Conservation (phyloP, 2,113 vertebrate species). For the Microcebus ravelobensis region DNA sequence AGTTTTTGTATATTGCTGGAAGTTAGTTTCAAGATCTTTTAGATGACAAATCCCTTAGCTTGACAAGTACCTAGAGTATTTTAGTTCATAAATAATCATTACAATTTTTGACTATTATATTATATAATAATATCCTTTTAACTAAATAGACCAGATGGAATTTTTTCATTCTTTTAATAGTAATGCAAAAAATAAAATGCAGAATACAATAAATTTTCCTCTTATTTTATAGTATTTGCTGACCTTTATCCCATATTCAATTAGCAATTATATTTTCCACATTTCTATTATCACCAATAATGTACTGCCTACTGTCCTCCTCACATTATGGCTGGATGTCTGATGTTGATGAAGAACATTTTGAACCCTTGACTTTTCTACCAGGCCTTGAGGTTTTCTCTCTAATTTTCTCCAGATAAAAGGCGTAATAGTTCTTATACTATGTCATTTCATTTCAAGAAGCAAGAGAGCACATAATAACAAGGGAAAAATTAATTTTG, state of each 20-base stretch:
- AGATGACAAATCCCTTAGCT: not conserved
- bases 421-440: not conserved
- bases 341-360: not conserved
- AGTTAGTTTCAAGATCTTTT: not conserved
- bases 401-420: slow-evolving; percentile 30
- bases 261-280: slow-evolving; percentile 46
- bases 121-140: not conserved
- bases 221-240: slow-evolving; percentile 32
- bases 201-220: not conserved
- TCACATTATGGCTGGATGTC: not conserved
- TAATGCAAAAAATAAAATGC: slow-evolving; percentile 43
- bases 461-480: not conserved
- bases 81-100: not conserved
- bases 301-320: not conserved
- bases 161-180: slow-evolving; percentile 26
- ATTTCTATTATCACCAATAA: not conserved
- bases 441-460: slow-evolving; percentile 19
- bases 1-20: not conserved
- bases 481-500: slow-evolving; percentile 20
- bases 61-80: not conserved
- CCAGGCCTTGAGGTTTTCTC: not conserved
- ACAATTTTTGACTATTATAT: not conserved
- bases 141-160: not conserved
- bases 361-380: not conserved
- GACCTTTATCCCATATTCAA: slow-evolving; percentile 3